A percentile compares a stretch with the other conserved stretches of the same genome.
phyloP scores from a whole-genome alignment of 2,888 invertebrate species.

The Vannuccia rotundouncinata region DNA sequence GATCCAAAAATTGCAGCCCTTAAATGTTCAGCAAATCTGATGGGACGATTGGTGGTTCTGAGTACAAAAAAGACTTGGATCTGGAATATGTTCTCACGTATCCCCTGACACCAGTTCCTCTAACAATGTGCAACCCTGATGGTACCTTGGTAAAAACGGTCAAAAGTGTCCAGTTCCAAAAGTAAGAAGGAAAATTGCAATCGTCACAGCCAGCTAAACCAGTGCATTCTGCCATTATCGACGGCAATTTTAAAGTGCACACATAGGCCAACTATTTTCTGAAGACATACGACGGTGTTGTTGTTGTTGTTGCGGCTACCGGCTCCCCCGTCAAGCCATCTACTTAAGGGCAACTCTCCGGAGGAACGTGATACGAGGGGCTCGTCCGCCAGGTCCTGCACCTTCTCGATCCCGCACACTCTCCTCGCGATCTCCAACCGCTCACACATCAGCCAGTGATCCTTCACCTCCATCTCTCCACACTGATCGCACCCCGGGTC shows the following conservation, averaged over 20 bases:
- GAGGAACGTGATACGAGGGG: too few relatives aligned
- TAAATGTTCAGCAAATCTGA: background rate
- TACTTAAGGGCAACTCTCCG: too few relatives aligned
- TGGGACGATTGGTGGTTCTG: background rate
- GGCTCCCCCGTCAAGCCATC: too few relatives aligned
- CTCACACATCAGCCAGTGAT: too few relatives aligned
- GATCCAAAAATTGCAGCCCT: background rate
- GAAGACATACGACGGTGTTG: background rate
- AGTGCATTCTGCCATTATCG: background rate
- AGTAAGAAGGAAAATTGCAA: background rate
- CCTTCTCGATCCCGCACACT: too few relatives aligned
- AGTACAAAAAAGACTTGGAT: background rate
- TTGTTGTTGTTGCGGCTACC: too few relatives aligned
- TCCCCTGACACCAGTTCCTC: constrained; percentile 7
- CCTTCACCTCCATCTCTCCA: too few relatives aligned
- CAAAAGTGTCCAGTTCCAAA: background rate
- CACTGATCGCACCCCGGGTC: too few relatives aligned
- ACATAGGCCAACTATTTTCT: background rate
- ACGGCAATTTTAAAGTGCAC: background rate
- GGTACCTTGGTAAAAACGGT: constrained; percentile 4
- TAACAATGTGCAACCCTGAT: background rate
- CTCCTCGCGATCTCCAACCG: too few relatives aligned
- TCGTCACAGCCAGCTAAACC: background rate
- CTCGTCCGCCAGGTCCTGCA: too few relatives aligned
- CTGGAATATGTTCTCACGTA: too few relatives aligned